phyloP scores from a whole-genome alignment of 1,140 invertebrate genomes.

The Hestina assimilis region DNA sequence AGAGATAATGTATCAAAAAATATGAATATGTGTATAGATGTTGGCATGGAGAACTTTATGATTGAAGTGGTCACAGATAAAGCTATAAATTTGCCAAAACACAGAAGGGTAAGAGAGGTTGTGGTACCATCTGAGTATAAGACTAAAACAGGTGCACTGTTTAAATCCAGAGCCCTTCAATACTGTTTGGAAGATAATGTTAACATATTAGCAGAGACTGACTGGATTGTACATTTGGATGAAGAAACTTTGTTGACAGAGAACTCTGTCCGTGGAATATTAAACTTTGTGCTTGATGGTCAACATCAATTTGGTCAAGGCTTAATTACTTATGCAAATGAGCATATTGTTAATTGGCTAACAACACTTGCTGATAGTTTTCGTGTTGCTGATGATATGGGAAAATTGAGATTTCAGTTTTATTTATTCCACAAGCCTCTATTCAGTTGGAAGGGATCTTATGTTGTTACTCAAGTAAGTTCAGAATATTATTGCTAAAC shows the following conservation, averaged over 20 bases:
- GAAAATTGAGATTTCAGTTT: conserved; percentile 95
- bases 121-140: conserved; percentile 92
- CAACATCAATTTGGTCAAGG: conserved; percentile 98
- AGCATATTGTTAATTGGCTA: conserved; percentile 97
- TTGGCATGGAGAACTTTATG: conserved; percentile 96
- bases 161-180: conserved; percentile 96
- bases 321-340: conserved; percentile 98
- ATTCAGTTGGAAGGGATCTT: conserved; percentile 98
- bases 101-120: conserved; percentile 88
- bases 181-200: conserved; percentile 96
- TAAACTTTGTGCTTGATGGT: conserved; percentile 97
- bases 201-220: conserved; percentile 91
- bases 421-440: conserved; percentile 95
- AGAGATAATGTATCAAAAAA: conserved; percentile 93
- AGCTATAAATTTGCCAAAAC: conserved; percentile 84
- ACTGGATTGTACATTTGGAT: conserved; percentile 99
- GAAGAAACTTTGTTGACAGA: conserved; percentile 98
- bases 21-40: conserved; percentile 92
- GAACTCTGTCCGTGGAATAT: conserved; percentile 92
- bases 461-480: conserved; percentile 93
- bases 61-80: conserved; percentile 99
- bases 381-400: conserved; percentile 98
- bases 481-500: neutral
- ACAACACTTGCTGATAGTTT: conserved; percentile 98
- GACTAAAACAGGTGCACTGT: conserved; percentile 94